Evolutionary conservation across 2,888 invertebrate species (phyloP), one percentile per base, ranked within the genome.

Genomic region (Vandiemenella viatica): DNA sequence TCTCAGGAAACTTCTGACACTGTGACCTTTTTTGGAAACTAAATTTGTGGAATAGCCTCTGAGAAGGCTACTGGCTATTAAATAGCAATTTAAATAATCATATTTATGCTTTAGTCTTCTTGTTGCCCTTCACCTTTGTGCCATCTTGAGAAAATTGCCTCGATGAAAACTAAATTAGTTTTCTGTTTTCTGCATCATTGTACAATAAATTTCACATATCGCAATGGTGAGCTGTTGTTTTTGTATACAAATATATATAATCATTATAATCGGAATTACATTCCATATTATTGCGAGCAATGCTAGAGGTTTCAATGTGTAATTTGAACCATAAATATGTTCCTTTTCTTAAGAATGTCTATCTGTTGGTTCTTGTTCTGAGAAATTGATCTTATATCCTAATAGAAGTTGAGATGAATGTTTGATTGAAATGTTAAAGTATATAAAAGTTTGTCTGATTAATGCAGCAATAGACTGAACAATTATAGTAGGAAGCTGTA

Each of bases 201-300:
- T 52, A 52, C 52, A 52, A 52, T 49, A 52, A 49, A 10, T 48
- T 38, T 43, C 46, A 50, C 52, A 52, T 52, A 52, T 52, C 52
- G 32, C 32, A 13, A 32, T 32, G 32, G n/a, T 32, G 13, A 32
- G n/a, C 32, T 13, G n/a, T 32, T 32, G 32, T 32, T 32, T 32
- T 32, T n/a, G n/a, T 32, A 32, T 32, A 32, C n/a, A 32, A 26
- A 32, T 32, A 32, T 13, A 32, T 32, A n/a, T 32, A n/a, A n/a
- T 32, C 10, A 13, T 13, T 13, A 32, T 32, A 32, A 32, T 13
- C 10, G 2, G 32, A 32, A n/a, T 13, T 42, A 47, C 47, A 47
- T 47, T 47, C 47, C 47, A 32, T 32, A 32, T 32, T 32, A 32
- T 32, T 32, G n/a, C 10, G 32, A n/a, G 10, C 32, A 32, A 32